These are phyloP conservation scores for Eupithecia subfuscata DNA, from an alignment of 2,888 invertebrate species.

Conservation along the genomic window DNA sequence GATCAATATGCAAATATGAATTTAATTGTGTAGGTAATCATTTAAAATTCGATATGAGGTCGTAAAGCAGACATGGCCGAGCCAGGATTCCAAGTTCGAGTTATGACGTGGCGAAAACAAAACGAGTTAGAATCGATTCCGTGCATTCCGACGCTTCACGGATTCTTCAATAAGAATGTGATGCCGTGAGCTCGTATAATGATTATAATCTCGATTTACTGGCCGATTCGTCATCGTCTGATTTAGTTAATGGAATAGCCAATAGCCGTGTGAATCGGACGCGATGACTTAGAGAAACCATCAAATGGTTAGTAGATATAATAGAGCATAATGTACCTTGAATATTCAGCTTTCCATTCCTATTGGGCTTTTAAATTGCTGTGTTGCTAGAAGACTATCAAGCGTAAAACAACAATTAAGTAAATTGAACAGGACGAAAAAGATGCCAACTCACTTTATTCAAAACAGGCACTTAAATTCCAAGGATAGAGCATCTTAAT, in stretches of 20 bases:
- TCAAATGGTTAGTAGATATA: constrained; percentile 35
- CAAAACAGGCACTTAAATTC: background rate
- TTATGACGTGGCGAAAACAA: constrained; percentile 83
- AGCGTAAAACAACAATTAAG: constrained; percentile 16
- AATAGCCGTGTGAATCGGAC: constrained; percentile 76
- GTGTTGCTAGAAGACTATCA: background rate
- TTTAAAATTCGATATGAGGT: constrained; percentile 42
- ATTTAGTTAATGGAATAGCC: constrained; percentile 81
- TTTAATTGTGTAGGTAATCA: constrained; percentile 22
- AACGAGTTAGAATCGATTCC: constrained; percentile 79
- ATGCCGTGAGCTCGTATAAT: constrained; percentile 72
- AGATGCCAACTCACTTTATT: background rate
- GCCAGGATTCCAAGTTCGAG: constrained; percentile 66
- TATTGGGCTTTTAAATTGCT: constrained; percentile 8
- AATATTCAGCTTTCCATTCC: constrained; percentile 21
- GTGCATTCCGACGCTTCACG: constrained; percentile 80
- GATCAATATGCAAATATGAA: background rate
- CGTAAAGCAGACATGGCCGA: constrained; percentile 51
- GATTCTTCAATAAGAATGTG: constrained; percentile 76
- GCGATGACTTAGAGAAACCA: constrained; percentile 50
- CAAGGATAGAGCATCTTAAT: background rate
- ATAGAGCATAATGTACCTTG: constrained; percentile 20
- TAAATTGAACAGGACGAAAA: background rate
- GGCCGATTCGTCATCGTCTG: constrained; percentile 81
- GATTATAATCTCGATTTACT: constrained; percentile 81